Conservation (phyloP, 2,888 invertebrate genomes). For the Willowsia nigromaculata region DNA sequence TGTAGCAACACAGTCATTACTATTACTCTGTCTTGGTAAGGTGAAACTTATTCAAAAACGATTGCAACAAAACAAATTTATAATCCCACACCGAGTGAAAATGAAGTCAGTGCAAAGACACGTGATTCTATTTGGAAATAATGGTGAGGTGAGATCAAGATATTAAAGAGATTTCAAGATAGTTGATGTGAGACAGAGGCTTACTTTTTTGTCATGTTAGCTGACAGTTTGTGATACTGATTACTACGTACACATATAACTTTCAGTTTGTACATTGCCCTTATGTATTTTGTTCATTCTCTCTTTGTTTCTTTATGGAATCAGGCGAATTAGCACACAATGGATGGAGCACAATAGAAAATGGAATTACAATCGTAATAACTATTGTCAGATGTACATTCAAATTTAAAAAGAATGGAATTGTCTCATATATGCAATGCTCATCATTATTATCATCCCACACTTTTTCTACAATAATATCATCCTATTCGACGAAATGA, state of each 20-base stretch:
- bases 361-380: constrained; percentile 68
- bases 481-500: not conserved
- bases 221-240: constrained; percentile 51
- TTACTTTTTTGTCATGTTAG: constrained; percentile 43
- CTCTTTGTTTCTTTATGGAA: constrained; percentile 64
- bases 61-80: not conserved
- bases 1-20: not conserved
- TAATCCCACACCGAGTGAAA: not conserved
- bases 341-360: constrained; percentile 64
- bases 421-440: constrained; percentile 37
- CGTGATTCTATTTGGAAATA: constrained; percentile 1
- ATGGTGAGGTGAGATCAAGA: constrained; percentile 26
- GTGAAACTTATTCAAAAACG: not conserved
- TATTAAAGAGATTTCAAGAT: not conserved
- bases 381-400: constrained; percentile 60
- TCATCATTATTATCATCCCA: constrained; percentile 61
- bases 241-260: constrained; percentile 46
- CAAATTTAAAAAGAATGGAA: constrained; percentile 49
- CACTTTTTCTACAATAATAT: constrained; percentile 21
- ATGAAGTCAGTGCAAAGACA: not conserved
- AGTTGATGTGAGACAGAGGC: not conserved
- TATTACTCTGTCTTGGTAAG: not conserved
- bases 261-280: constrained; percentile 56
- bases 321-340: constrained; percentile 67
- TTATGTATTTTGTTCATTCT: constrained; percentile 23